Conservation (phyloP, 2,797 vertebrate species). For the Enteromius unitaeniatus region DNA sequence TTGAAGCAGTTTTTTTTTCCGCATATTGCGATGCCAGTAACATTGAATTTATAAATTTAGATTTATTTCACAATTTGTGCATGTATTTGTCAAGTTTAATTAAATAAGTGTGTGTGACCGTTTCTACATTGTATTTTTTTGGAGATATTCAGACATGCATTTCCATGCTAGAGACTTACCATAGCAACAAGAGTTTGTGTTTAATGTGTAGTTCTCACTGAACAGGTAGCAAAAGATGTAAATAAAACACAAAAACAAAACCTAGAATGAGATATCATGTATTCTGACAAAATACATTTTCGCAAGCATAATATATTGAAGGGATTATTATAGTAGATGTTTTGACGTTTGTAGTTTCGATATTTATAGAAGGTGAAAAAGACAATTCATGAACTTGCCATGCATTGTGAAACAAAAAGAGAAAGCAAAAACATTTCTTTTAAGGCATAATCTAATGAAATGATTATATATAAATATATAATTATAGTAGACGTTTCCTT, state of each 20-base stretch:
- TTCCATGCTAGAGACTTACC: background rate
- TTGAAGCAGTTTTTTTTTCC: constrained; percentile 20
- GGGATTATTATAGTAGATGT: background rate
- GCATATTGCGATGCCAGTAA: constrained; percentile 12
- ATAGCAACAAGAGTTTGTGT: constrained; percentile 12
- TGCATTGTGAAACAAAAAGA: no score
- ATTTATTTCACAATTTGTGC: constrained; percentile 31
- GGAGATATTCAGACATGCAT: constrained; percentile 19
- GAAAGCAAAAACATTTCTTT: no score
- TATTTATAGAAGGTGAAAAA: background rate
- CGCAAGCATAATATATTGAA: background rate
- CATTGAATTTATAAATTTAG: constrained; percentile 40
- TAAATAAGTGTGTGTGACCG: constrained; percentile 18
- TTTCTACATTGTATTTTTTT: background rate
- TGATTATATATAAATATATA: no score
- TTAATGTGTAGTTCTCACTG: background rate
- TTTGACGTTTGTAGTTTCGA: background rate
- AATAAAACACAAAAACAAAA: background rate
- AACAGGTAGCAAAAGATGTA: background rate
- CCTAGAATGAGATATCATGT: background rate
- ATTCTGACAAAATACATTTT: background rate
- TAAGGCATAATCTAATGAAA: background rate
- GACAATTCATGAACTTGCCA: background rate
- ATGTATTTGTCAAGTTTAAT: constrained; percentile 34
- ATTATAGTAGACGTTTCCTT: background rate